These are phyloP conservation scores for Xylophagus ater DNA, from an alignment of 2,888 invertebrate genomes.

Conservation along the genomic window DNA sequence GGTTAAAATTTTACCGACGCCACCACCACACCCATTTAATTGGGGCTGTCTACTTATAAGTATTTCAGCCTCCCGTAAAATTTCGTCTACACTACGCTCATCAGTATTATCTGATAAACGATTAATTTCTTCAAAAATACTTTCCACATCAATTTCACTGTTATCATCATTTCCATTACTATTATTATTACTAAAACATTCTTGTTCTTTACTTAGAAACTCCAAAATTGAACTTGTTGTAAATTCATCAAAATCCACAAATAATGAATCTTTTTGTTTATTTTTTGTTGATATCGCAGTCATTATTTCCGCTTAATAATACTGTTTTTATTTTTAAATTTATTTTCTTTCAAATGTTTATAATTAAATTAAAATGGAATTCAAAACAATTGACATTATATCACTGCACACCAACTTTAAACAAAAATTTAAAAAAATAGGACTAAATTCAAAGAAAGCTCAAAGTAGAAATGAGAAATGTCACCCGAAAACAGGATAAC, in stretches of 20 bases:
- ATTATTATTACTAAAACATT: constrained; percentile 24
- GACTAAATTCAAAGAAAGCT: too few species aligned
- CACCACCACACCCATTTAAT: constrained; percentile 6
- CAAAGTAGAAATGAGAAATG: too few species aligned
- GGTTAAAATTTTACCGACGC: constrained; percentile 9
- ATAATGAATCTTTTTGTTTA: too few species aligned
- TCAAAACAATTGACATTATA: too few species aligned
- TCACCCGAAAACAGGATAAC: too few species aligned
- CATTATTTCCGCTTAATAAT: too few species aligned
- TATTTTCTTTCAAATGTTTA: too few species aligned
- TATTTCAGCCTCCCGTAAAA: constrained; percentile 47
- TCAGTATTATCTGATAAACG: constrained; percentile 43
- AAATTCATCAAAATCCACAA: constrained; percentile 29
- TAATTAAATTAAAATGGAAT: too few species aligned
- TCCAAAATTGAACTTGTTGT: constrained; percentile 36
- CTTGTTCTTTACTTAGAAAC: constrained; percentile 35
- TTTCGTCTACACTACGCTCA: constrained; percentile 47
- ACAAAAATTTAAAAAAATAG: too few species aligned
- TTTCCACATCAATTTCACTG: constrained; percentile 48
- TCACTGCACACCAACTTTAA: too few species aligned
- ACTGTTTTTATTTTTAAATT: too few species aligned
- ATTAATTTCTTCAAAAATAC: constrained; percentile 58
- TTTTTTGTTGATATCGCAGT: too few species aligned
- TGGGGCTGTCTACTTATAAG: constrained; percentile 33
- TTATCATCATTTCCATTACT: constrained; percentile 17